Conservation (phyloP, 2,113 vertebrate genomes). For the Henicopernis longicauda region DNA sequence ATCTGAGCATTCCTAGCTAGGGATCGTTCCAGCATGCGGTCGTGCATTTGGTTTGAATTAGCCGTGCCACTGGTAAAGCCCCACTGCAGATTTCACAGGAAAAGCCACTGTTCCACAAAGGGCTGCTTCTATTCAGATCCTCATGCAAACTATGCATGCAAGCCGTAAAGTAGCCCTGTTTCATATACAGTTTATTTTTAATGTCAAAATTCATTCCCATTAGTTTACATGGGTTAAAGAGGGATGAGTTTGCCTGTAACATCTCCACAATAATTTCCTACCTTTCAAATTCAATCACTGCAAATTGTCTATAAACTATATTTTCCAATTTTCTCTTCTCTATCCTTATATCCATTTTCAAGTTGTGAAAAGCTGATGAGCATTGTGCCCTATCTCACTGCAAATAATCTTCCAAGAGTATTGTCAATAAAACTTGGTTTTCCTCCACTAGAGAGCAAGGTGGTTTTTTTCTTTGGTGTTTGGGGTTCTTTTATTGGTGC, state of each 20-base stretch:
- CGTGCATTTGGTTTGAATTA: neutral
- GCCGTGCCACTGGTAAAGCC: neutral
- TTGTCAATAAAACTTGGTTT: neutral
- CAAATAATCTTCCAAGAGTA: neutral
- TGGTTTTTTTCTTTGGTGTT: neutral
- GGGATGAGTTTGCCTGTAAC: neutral
- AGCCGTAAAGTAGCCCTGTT: neutral
- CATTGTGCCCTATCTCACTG: neutral
- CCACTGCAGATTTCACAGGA: neutral
- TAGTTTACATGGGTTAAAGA: neutral
- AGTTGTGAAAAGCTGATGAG: neutral
- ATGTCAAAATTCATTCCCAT: neutral
- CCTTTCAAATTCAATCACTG: neutral
- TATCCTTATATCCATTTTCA: neutral
- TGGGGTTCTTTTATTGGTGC: neutral
- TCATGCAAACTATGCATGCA: neutral
- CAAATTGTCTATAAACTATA: neutral
- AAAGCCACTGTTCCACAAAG: neutral
- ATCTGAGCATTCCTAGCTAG: conserved; percentile 8
- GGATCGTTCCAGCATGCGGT: neutral
- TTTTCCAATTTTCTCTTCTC: neutral
- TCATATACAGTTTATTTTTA: neutral
- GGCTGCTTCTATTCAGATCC: neutral
- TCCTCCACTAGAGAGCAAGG: neutral
- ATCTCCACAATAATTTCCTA: neutral